phyloP scores from a whole-genome alignment of 2,888 invertebrate species.

The Nephrotoma appendiculata region DNA sequence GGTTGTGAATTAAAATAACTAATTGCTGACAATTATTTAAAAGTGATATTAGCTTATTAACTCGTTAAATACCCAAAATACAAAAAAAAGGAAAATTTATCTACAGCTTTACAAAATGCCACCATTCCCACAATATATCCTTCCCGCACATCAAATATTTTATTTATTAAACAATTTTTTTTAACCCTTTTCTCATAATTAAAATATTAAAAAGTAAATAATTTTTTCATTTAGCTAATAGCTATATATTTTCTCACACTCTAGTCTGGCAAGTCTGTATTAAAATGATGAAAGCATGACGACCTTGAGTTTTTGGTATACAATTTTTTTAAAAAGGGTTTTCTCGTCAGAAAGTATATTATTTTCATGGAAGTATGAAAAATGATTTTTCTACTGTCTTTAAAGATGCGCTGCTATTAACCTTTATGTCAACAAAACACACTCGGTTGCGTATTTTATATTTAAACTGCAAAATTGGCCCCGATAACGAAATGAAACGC shows the following conservation, averaged over 20 bases:
- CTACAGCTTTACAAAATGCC: neutral
- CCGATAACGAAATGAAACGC: no score
- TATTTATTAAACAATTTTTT: neutral
- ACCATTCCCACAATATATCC: neutral
- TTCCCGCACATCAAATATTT: neutral
- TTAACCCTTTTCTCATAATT: neutral
- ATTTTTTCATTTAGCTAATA: neutral
- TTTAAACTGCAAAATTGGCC: no score
- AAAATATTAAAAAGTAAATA: neutral
- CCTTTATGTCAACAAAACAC: no score
- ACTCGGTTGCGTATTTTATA: no score
- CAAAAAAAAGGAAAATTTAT: neutral
- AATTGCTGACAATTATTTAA: neutral
- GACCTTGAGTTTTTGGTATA: neutral
- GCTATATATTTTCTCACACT: neutral
- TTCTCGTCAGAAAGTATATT: no score
- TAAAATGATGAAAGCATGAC: neutral
- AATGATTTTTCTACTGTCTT: no score
- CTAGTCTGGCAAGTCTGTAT: neutral
- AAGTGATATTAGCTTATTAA: neutral
- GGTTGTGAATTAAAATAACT: neutral
- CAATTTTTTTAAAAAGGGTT: neutral
- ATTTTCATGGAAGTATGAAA: no score
- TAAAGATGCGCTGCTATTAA: no score
- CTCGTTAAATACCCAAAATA: neutral